Percentiles rank a stretch among this genome's conserved stretches.
Evolutionary conservation across 2,113 vertebrate genomes (phyloP).

Genomic region (Morone saxatilis): DNA sequence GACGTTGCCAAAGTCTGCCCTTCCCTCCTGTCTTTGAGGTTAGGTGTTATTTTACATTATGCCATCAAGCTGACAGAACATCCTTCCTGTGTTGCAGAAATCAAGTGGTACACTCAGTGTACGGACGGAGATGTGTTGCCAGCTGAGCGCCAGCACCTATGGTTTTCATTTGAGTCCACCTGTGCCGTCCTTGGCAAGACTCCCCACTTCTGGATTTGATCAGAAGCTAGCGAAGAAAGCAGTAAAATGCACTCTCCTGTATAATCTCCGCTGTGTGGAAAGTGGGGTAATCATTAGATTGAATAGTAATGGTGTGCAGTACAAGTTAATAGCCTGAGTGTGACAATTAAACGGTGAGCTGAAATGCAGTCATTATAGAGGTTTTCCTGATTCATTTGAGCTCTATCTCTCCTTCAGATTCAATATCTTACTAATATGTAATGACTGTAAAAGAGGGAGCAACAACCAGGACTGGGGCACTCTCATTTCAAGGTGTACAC

Average conservation of each 20-base stretch:
- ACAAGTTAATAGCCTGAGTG: background rate
- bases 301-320: conserved; percentile 11
- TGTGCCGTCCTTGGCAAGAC: conserved; percentile 60
- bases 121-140: conserved; percentile 18
- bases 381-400: background rate
- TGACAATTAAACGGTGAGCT: background rate
- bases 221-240: conserved; percentile 51
- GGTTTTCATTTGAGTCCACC: conserved; percentile 70
- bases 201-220: conserved; percentile 54
- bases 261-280: conserved; percentile 25
- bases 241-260: conserved; percentile 29
- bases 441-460: no score
- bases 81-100: conserved; percentile 36
- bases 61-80: conserved; percentile 47
- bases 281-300: conserved; percentile 27
- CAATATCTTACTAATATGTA: no score
- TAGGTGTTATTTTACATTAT: conserved; percentile 45
- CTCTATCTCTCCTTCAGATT: background rate
- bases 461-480: background rate
- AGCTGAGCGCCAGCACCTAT: conserved; percentile 25
- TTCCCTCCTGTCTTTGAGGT: conserved; percentile 36
- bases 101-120: conserved; percentile 11
- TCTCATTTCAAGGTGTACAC: background rate
- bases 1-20: conserved; percentile 9
- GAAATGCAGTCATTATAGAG: background rate